Conservation (phyloP, 2,113 vertebrate genomes). For the Gadus macrocephalus region DNA sequence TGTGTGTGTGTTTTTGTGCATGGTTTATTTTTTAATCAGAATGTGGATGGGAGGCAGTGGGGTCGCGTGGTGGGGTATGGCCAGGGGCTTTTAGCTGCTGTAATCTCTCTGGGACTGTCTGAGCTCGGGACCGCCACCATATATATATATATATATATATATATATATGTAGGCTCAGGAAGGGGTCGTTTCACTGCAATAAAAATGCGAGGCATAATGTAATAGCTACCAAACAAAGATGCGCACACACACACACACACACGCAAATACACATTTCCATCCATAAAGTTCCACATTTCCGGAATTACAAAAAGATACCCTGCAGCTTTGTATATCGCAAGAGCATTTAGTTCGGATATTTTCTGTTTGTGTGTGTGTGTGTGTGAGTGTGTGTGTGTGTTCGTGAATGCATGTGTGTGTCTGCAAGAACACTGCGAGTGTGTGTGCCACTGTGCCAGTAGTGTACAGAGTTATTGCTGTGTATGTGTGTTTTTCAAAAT, state of each 20-base stretch:
- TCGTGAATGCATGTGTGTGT: conserved; percentile 30
- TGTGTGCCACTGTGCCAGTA: conserved; percentile 10
- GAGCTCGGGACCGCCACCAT: conserved; percentile 23
- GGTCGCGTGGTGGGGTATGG: conserved; percentile 36
- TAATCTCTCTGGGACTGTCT: conserved; percentile 51
- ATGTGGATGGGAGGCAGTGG: conserved; percentile 44
- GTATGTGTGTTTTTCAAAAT: no score
- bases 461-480: not conserved
- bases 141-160: conserved; percentile 27
- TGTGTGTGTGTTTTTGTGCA: conserved; percentile 25
- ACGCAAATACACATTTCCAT: no score
- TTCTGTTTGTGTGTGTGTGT: conserved; percentile 11
- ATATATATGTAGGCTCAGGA: conserved; percentile 34
- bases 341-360: conserved; percentile 10
- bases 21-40: conserved; percentile 63
- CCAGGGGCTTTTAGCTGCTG: conserved; percentile 46
- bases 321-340: conserved; percentile 21
- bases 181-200: conserved; percentile 32
- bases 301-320: conserved; percentile 34
- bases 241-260: not conserved
- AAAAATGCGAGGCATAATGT: conserved; percentile 29
- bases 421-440: not conserved
- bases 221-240: conserved; percentile 36
- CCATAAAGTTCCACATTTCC: conserved; percentile 39
- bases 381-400: conserved; percentile 31